Evolutionary conservation across 2,888 invertebrate genomes (phyloP), one percentile per base, ranked within the genome.

Genomic region (Meiosimyza decipiens): DNA sequence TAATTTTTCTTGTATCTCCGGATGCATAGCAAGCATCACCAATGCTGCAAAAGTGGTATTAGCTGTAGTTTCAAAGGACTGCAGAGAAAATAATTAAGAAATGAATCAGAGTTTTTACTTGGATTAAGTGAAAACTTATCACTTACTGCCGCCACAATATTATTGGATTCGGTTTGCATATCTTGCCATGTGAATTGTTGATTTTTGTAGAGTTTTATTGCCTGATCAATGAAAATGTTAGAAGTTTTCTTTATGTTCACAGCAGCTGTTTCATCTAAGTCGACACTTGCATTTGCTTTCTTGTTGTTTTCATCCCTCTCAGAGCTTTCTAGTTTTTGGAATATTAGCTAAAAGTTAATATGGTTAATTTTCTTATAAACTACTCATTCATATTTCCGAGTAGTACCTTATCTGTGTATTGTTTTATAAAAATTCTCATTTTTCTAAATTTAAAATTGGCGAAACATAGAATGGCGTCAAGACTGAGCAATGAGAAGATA

Each of bases 11-110:
- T 77, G 76, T 3, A 74, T 68, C 1, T 71, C 54, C 0, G 74
- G 74, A 68, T 73, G 75, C 60, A 60, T 76, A 40, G 77, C 76
- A 6, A 77, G 71, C 75, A 77, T 71, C 33, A 75, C 71, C 3
- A 77, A 57, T 3, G 65, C 57, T 0, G 75, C 72, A 28, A 69
- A 66, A 1, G 74, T 69, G 9, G 70, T 72, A 50, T 63, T 75
- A 28, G 75, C 74, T 7, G 76, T 73, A 9, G 77, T 77, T 71
- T 77, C 75, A 33, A 74, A 75, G 0, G 74, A 73, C 75, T 75
- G n/a, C 16, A 6, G 1, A 3, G 13, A 7, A 60, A 60, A 9
- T 22, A 22, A 22, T 22, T 22, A 1, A 22, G 22, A 1, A 22
- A 22, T 22, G n/a, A n/a, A n/a, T n/a, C n/a, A n/a, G n/a, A n/a